Evolutionary conservation across 2,888 invertebrate species (phyloP).

Genomic region (Dicyrtoma fusca): DNA sequence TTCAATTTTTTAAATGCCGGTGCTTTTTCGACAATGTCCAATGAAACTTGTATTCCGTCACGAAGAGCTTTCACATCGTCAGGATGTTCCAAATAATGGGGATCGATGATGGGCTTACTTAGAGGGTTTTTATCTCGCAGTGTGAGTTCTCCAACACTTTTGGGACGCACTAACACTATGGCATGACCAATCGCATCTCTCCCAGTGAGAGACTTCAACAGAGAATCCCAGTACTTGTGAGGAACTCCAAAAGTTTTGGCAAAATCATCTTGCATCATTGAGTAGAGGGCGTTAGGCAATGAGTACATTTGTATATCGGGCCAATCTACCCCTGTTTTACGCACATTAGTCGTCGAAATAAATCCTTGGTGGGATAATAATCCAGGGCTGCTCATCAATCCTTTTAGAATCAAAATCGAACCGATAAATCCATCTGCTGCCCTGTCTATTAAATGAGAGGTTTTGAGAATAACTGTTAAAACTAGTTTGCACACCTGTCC

Average conservation of each 20-base stretch:
- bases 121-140: conserved; percentile 47
- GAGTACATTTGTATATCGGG: conserved; percentile 51
- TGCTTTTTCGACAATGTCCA: conserved; percentile 49
- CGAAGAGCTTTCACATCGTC: conserved; percentile 47
- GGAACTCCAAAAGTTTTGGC: conserved; percentile 6
- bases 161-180: conserved; percentile 41
- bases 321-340: conserved; percentile 42
- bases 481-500: conserved; percentile 39
- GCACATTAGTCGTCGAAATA: conserved; percentile 64
- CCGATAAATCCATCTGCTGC: too few relatives aligned
- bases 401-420: too few relatives aligned
- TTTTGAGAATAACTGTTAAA: too few relatives aligned
- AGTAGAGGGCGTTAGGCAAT: conserved; percentile 26
- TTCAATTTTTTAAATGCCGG: conserved; percentile 48
- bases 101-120: conserved; percentile 45
- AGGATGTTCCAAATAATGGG: conserved; percentile 48
- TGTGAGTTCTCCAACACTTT: conserved; percentile 45
- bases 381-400: too few relatives aligned
- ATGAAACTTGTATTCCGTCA: conserved; percentile 43
- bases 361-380: conserved; percentile 61
- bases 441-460: too few relatives aligned
- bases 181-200: conserved; percentile 78
- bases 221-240: conserved; percentile 59
- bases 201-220: conserved; percentile 74
- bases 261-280: conserved; percentile 30